Base-by-base conservation (phyloP, 2,888 invertebrate species). In the Amitus sp. region DNA sequence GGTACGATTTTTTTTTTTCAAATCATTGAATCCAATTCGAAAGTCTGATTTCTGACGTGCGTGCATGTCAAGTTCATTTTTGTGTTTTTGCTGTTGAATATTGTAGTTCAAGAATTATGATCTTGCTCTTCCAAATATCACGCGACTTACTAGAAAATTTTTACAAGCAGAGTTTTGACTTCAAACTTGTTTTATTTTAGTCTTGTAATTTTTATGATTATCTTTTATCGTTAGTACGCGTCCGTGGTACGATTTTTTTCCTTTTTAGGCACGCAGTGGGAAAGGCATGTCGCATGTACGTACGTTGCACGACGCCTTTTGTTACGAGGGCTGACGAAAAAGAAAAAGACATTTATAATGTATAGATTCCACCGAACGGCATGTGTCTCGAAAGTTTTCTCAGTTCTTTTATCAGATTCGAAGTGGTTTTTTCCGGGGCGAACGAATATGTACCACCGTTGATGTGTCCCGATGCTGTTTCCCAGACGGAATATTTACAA, bases 351-450 rank as follows among this genome's bases (percentile, higher is more conserved):
- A 76, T 76, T 73, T 75, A 75, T 76, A 73, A 76, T 76, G 74
- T 73, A 76, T 73, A 72, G 75, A 70, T 71, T 73, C 71, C 73
- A 72, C 69, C 73, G 71, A 72, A 76, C 71, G 73, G 73, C 70
- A 67, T 75, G 73, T 72, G 76, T 73, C 72, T 76, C 73, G 67
- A 75, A 76, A 76, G 72, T 76, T 76, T 73, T 65, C 66, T 64
- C 65, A 70, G 65, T 72, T 68, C 72, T 70, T 63, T 66, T 68
- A 63, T 66, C 70, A 69, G 61, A 57, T 56, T 40, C 62, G 51
- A 67, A 75, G 75, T 73, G 73, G 73, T 74, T 73, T 69, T 65
- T 68, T 54, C 37, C 55, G 66, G 65, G 61, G 57, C 62, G 62
- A 68, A 63, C 62, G 62, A 66, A 73, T 69, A 73, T 62, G 33